phyloP scores from a whole-genome alignment of 2,888 invertebrate genomes.

The Luperina nickerlii region DNA sequence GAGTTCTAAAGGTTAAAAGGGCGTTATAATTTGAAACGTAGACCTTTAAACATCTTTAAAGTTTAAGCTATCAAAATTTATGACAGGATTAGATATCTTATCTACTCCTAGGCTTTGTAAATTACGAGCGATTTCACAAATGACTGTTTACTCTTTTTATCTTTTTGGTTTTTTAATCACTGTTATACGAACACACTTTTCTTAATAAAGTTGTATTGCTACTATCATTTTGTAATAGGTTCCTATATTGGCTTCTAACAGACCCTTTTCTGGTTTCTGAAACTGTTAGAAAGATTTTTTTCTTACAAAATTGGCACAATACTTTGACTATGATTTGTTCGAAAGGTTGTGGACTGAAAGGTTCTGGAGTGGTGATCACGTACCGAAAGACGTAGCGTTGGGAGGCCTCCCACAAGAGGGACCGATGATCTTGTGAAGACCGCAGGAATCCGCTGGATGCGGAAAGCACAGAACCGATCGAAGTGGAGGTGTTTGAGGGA shows the following conservation, averaged over 20 bases:
- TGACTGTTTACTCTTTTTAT: background rate
- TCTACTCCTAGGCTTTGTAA: slow-evolving; percentile 2
- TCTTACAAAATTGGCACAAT: background rate
- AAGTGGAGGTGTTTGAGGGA: background rate
- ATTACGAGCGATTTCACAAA: slow-evolving; percentile 1
- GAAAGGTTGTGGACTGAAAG: too few relatives aligned
- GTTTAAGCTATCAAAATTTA: slow-evolving; percentile 21
- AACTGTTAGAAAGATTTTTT: too few relatives aligned
- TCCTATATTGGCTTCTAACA: too few relatives aligned
- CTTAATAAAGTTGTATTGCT: too few relatives aligned
- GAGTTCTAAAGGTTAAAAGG: background rate
- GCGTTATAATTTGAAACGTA: background rate
- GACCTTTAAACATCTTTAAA: slow-evolving; percentile 38
- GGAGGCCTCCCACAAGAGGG: background rate
- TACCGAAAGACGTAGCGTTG: too few relatives aligned
- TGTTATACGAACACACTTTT: too few relatives aligned
- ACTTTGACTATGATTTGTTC: too few relatives aligned
- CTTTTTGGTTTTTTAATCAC: too few relatives aligned
- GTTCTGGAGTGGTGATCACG: too few relatives aligned
- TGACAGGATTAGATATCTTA: slow-evolving; percentile 1
- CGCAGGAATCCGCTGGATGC: background rate
- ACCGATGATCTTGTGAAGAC: background rate
- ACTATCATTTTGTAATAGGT: too few relatives aligned
- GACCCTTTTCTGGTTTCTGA: too few relatives aligned
- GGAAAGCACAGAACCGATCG: background rate